Evolutionary conservation across 2,888 invertebrate species (phyloP).

Genomic region (Oligia strigilis): DNA sequence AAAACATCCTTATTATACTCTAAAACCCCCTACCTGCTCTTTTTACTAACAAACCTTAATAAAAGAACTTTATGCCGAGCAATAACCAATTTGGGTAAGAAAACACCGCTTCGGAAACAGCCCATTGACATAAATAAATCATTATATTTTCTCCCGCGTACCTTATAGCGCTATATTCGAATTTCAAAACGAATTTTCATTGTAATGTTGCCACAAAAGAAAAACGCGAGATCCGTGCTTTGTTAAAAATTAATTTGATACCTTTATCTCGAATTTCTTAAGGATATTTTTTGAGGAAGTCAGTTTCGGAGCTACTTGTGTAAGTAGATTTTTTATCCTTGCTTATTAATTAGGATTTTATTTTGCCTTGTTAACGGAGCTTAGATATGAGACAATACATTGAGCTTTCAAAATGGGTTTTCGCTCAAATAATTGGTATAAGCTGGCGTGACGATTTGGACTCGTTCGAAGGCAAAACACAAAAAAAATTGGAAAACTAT

Average conservation of each 20-base stretch:
- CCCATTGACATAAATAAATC: constrained; percentile 91
- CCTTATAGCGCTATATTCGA: constrained; percentile 74
- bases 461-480: not conserved
- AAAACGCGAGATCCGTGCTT: constrained; percentile 84
- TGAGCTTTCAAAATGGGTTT: not conserved
- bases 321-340: constrained; percentile 50
- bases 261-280: constrained; percentile 86
- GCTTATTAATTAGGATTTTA: constrained; percentile 61
- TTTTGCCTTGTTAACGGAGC: constrained; percentile 52
- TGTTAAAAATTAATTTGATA: constrained; percentile 90
- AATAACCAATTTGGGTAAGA: constrained; percentile 89
- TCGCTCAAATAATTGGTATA: constrained; percentile 6
- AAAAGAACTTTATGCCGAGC: constrained; percentile 88
- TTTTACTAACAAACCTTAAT: constrained; percentile 89
- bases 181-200: constrained; percentile 86
- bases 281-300: constrained; percentile 69
- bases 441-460: not conserved
- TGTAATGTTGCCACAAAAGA: constrained; percentile 88
- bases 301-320: constrained; percentile 57
- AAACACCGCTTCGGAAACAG: constrained; percentile 84
- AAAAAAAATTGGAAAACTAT: not conserved
- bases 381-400: constrained; percentile 14
- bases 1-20: constrained; percentile 80
- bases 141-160: constrained; percentile 81
- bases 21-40: constrained; percentile 83